phyloP scores from a whole-genome alignment of 2,888 invertebrate genomes.

The Amphipoea oculea region DNA sequence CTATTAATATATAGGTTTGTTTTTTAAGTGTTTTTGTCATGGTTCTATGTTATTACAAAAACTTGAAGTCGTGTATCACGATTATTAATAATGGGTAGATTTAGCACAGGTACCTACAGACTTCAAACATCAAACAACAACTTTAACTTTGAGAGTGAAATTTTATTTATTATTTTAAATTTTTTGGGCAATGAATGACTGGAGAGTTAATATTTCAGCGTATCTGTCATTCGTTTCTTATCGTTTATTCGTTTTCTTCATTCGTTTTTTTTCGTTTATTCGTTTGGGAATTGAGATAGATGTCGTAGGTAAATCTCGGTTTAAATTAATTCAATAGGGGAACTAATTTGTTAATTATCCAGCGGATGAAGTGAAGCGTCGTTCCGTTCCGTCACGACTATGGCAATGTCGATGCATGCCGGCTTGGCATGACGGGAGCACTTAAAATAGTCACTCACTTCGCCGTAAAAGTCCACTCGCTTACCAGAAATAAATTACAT shows the following conservation, averaged over 20 bases:
- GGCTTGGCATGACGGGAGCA: constrained; percentile 68
- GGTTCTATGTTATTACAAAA: constrained; percentile 29
- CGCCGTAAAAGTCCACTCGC: constrained; percentile 74
- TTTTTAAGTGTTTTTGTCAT: constrained; percentile 30
- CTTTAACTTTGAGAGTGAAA: background rate
- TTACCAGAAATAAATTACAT: constrained; percentile 72
- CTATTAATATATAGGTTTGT: constrained; percentile 7
- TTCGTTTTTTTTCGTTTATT: too few relatives aligned
- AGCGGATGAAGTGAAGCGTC: constrained; percentile 68
- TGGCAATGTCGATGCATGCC: constrained; percentile 48
- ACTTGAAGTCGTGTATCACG: constrained; percentile 53
- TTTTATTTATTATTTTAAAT: background rate
- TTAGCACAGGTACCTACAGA: constrained; percentile 13
- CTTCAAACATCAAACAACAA: constrained; percentile 27
- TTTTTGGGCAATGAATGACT: constrained; percentile 40
- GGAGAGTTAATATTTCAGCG: constrained; percentile 22
- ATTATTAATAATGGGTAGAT: constrained; percentile 51
- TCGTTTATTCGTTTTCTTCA: too few relatives aligned
- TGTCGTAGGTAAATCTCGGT: constrained; percentile 69
- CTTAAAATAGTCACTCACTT: constrained; percentile 77
- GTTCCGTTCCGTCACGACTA: constrained; percentile 71
- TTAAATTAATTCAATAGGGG: constrained; percentile 73
- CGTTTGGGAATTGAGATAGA: constrained; percentile 43
- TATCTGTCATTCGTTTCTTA: constrained; percentile 37
- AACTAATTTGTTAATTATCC: constrained; percentile 81